Evolutionary conservation across 2,797 vertebrate genomes (phyloP).

Genomic region (Mormyrops boulengeri): DNA sequence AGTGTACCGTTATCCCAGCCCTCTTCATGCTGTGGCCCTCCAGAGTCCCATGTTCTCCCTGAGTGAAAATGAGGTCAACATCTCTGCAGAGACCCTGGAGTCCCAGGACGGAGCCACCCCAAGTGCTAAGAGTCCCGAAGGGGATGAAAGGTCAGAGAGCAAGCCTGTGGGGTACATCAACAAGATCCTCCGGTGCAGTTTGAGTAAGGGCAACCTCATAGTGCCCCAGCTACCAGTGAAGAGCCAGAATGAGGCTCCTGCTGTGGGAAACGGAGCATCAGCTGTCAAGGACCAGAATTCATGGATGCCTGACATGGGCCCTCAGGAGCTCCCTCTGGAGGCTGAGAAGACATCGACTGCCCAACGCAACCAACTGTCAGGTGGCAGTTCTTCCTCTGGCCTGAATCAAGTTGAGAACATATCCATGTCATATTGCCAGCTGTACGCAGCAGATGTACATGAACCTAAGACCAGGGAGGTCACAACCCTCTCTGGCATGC

Average conservation of each 20-base stretch:
- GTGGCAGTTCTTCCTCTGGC: slow-evolving; percentile 28
- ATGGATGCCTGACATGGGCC: slow-evolving; percentile 19
- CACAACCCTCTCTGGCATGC: slow-evolving; percentile 27
- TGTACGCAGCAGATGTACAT: slow-evolving; percentile 37
- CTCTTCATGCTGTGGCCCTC: slow-evolving; percentile 86
- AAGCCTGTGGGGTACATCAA: slow-evolving; percentile 70
- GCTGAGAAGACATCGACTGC: slow-evolving; percentile 29
- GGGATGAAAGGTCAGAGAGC: slow-evolving; percentile 27
- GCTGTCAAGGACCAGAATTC: slow-evolving; percentile 20
- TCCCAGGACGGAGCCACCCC: slow-evolving; percentile 25
- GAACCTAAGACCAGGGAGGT: slow-evolving; percentile 46
- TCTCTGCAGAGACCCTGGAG: slow-evolving; percentile 33
- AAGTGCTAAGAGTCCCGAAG: slow-evolving; percentile 37
- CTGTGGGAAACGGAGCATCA: slow-evolving; percentile 33
- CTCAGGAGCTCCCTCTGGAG: not conserved
- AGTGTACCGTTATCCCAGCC: slow-evolving; percentile 86
- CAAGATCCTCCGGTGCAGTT: slow-evolving; percentile 67
- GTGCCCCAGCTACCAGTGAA: slow-evolving; percentile 32
- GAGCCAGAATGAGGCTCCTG: slow-evolving; percentile 35
- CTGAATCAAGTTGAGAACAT: slow-evolving; percentile 5
- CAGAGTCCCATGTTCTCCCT: slow-evolving; percentile 84
- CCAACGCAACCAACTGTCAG: not conserved
- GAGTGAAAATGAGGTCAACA: slow-evolving; percentile 39
- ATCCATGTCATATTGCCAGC: slow-evolving; percentile 31
- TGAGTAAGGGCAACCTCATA: slow-evolving; percentile 49